Base-by-base conservation (phyloP, 2,113 vertebrate genomes). In the Bombycilla garrulus region DNA sequence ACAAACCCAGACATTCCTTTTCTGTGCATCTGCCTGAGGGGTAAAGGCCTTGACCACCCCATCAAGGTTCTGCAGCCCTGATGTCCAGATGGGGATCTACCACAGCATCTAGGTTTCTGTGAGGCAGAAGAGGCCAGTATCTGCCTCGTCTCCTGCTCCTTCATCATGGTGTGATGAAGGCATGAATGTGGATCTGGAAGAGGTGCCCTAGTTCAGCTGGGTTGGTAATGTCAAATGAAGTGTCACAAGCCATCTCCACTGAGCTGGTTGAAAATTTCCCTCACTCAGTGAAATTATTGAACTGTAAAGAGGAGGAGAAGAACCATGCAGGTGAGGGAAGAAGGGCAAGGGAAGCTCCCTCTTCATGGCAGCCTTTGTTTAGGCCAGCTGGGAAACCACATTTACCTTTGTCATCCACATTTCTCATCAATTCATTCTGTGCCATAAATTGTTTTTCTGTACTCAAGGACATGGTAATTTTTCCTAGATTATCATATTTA, bases 71-170 rank as follows among this genome's bases (percentile, higher is more conserved):
- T 82, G 35, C 21, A 15, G 23, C 48, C 18, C 22, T 45, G 4
- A 45, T 23, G 4, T n/a, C 24, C 50, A 71, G 6, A 26, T 33
- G 11, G 16, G 3, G 18, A 47, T 44, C 21, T 31, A 21, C 20
- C 33, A 36, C 21, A 62, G 10, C 0, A 0, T 11, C 15, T 23
- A 24, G 6, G 10, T 61, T 83, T 69, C n/a, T 80, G 20, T 17
- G 33, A 66, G 36, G 14, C 28, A 85, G 51, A 81, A 62, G 35
- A 74, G 6, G 23, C 6, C 47, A 51, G 14, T 28, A 11, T 42
- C 57, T 62, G 8, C 47, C 26, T 35, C 67, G 82, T 56, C 33
- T 84, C 8, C 22, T 60, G 35, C 14, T 45, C 26, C 44, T 48
- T 16, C 5, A 1, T 11, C 38, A 15, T 19, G 13, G 7, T 2